Conservation (phyloP, 1,140 invertebrate species). For the Procambarus clarkii region DNA sequence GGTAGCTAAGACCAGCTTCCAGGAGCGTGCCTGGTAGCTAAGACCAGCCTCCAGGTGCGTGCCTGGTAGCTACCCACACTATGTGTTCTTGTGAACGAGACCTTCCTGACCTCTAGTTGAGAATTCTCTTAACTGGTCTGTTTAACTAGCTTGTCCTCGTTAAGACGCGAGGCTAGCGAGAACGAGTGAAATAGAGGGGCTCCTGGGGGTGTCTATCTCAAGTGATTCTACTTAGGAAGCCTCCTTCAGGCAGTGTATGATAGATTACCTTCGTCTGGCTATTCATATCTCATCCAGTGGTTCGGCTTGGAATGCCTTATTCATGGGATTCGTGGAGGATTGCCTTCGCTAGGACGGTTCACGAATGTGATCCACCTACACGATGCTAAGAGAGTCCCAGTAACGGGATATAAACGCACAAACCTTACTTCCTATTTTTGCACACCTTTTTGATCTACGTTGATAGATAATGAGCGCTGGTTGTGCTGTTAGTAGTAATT, state of each 20-base stretch:
- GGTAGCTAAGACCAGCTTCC: too few relatives aligned
- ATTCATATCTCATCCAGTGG: background rate
- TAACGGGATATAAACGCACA: background rate
- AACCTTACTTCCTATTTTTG: background rate
- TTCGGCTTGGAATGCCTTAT: background rate
- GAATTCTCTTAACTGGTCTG: background rate
- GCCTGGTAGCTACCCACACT: background rate
- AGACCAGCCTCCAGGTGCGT: too few relatives aligned
- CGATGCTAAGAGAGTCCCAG: background rate
- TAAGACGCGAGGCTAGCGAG: background rate
- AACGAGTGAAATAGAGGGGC: background rate
- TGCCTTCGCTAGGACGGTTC: background rate
- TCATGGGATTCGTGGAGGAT: background rate
- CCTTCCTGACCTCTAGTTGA: background rate
- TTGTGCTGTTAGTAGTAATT: background rate
- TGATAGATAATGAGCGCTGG: background rate
- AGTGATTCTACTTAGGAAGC: background rate
- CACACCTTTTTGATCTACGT: background rate
- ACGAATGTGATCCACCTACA: background rate
- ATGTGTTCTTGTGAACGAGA: background rate
- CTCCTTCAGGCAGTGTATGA: background rate
- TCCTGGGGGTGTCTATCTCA: background rate
- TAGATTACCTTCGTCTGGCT: background rate
- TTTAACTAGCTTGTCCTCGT: background rate
- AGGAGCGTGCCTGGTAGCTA: too few relatives aligned